These are phyloP conservation scores for Dexiosoma caninum DNA, from an alignment of 2,888 invertebrate species.

Conservation along the genomic window DNA sequence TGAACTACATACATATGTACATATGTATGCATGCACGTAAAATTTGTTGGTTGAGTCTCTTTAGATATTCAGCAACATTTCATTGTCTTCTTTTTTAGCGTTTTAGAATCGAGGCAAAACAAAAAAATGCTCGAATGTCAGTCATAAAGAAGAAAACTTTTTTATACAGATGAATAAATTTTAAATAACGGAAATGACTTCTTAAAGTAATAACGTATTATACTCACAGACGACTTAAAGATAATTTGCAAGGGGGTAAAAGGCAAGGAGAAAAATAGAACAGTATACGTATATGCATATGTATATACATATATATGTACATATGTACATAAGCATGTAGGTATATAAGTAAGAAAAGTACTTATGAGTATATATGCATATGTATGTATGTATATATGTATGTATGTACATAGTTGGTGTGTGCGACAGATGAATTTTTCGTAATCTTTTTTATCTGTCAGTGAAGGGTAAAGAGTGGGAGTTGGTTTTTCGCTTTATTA, in stretches of 20 bases:
- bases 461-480: too few species aligned
- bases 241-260: not conserved
- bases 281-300: not conserved
- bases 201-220: slow-evolving; percentile 57
- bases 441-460: not conserved
- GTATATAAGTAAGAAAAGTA: too few species aligned
- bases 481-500: too few species aligned
- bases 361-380: too few species aligned
- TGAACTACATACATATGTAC: too few species aligned
- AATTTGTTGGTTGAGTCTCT: slow-evolving; percentile 5
- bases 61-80: slow-evolving; percentile 7
- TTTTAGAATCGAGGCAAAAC: not conserved
- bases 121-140: not conserved
- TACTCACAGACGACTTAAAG: not conserved
- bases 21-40: not conserved
- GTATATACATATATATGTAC: not conserved
- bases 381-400: not conserved
- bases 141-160: not conserved
- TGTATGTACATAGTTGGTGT: not conserved
- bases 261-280: not conserved
- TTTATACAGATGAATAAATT: slow-evolving; percentile 46
- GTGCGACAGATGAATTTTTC: not conserved
- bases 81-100: slow-evolving; percentile 6
- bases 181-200: slow-evolving; percentile 65
- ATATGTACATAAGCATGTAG: not conserved